Evolutionary conservation across 2,797 vertebrate species (phyloP), one percentile per base, ranked within the genome.

Genomic region (Cygnus olor): DNA sequence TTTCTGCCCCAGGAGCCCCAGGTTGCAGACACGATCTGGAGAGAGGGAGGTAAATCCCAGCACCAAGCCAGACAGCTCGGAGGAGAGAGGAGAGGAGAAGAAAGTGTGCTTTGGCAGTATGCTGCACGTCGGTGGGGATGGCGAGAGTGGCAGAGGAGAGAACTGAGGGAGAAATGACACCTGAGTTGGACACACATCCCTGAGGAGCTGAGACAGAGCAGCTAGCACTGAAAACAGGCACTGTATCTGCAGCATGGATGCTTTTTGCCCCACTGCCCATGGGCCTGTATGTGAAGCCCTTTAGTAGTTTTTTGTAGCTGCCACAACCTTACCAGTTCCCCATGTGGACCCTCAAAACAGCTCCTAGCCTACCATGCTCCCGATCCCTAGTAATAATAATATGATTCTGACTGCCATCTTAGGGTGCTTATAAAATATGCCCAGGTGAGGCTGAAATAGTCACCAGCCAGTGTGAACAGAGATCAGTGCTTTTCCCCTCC

Each of bases 251-350:
- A 68, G 34, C 11, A 10, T 6, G 10, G 54, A 42, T 64, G 19
- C 68, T 65, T 32, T 60, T 74, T 60, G 68, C 57, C 36, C 10
- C 64, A 66, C 49, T 68, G 38, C 73, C 61, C 56, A 6, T 77
- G 61, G 56, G 61, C 49, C 86, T 87, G 32, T 60, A 58, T n/a
- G 14, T 64, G 64, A 88, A 45, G 14, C 63, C 14, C 53, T 18
- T 68, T 77, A 34, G 32, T 77, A 74, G 63, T 49, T 95, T 92
- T 66, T 78, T 36, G 80, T 79, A 80, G 78, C 66, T 94, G 73
- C 40, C 69, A 53, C 57, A 82, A 58, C 15, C 34, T 65, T 19
- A 25, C 42, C 16, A 11, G 45, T 61, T 64, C n/a, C 10, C 12
- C 22, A 45, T 53, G 19, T 32, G 51, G 38, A 45, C n/a, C 65